phyloP scores from a whole-genome alignment of 1,140 invertebrate species.

The Holotrichia oblita region DNA sequence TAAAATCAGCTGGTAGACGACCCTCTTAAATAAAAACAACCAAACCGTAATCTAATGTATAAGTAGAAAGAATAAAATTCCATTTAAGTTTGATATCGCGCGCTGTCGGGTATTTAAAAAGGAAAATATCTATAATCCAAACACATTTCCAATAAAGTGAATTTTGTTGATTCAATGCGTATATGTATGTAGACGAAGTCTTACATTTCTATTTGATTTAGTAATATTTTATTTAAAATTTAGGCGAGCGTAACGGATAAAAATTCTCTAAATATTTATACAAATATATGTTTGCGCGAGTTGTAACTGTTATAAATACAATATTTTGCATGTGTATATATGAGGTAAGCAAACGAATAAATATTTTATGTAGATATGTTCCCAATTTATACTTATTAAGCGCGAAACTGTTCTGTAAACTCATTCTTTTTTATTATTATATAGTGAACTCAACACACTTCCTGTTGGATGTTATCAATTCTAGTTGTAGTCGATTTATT shows the following conservation, averaged over 20 bases:
- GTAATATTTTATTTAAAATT: slow-evolving; percentile 3
- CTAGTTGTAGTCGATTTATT: not conserved
- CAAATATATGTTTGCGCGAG: not conserved
- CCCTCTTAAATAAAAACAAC: too few relatives aligned
- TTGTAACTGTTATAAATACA: slow-evolving; percentile 17
- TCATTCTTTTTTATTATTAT: not conserved
- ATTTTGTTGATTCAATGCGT: too few relatives aligned
- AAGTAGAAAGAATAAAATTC: too few relatives aligned
- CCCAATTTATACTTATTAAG: not conserved
- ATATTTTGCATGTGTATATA: not conserved
- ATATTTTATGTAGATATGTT: slow-evolving; percentile 3
- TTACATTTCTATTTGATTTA: slow-evolving; percentile 8
- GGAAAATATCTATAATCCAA: too few relatives aligned
- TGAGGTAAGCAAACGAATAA: not conserved
- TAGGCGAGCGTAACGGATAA: slow-evolving; percentile 12
- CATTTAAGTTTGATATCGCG: too few relatives aligned
- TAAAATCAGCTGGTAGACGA: too few relatives aligned
- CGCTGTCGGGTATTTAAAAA: too few relatives aligned
- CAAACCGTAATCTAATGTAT: too few relatives aligned
- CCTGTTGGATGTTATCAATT: not conserved
- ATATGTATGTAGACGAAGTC: not conserved
- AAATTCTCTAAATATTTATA: slow-evolving; percentile 29
- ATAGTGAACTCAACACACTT: not conserved
- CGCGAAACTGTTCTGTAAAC: slow-evolving; percentile 14
- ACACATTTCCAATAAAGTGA: too few relatives aligned